Percentiles rank a stretch among this genome's conserved stretches.
Evolutionary conservation across 2,113 vertebrate species (phyloP).

Genomic region (Cygnus buccinator): DNA sequence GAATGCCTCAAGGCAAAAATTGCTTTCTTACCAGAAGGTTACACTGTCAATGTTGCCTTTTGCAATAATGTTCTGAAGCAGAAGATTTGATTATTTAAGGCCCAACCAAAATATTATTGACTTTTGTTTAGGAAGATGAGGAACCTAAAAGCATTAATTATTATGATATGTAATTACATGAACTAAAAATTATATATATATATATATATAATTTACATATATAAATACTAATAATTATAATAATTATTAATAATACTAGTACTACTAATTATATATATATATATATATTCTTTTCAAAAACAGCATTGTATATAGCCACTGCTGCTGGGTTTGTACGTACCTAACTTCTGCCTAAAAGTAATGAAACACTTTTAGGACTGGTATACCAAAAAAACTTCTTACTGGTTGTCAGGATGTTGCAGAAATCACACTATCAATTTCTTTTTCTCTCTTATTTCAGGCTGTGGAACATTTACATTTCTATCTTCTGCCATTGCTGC

Average conservation of each 20-base stretch:
- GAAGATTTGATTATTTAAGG: not conserved
- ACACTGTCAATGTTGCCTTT: not conserved
- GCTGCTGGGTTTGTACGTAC: not conserved
- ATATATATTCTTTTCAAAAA: not conserved
- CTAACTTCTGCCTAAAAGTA: not conserved
- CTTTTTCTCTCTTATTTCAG: conserved; percentile 72
- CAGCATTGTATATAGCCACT: not conserved
- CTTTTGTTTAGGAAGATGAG: not conserved
- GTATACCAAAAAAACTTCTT: not conserved
- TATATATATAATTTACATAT: too few species aligned
- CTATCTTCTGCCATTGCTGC: conserved; percentile 85
- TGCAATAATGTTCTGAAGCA: not conserved
- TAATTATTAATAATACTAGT: too few species aligned
- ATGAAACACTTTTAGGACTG: not conserved
- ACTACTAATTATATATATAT: not conserved
- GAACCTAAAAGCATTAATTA: not conserved
- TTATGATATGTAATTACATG: not conserved
- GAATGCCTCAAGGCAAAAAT: not conserved
- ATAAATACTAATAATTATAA: too few species aligned
- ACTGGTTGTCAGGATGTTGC: not conserved
- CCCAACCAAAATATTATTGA: not conserved
- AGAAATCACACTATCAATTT: not conserved
- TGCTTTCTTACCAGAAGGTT: not conserved
- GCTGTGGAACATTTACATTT: conserved; percentile 83
- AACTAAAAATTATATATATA: too few species aligned